Evolutionary conservation across 2,888 invertebrate species (phyloP), one percentile per base, ranked within the genome.

Genomic region (Diadegma fenestrale): DNA sequence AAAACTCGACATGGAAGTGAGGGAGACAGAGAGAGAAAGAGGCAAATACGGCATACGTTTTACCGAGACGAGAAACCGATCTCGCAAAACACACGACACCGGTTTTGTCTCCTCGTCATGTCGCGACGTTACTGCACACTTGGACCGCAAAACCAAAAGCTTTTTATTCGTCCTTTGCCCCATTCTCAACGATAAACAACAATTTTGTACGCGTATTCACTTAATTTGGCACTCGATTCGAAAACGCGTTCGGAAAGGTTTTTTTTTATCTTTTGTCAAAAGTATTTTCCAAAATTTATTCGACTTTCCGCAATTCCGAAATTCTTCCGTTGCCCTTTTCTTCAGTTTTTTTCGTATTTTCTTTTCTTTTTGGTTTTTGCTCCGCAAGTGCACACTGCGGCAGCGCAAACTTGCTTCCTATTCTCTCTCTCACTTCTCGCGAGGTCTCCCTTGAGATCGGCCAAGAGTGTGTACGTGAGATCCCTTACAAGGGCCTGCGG

Each of bases 401-500:
- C 88, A 89, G 90, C 89, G 90, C 89, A 91, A 90, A 91, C 89
- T 89, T 89, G 88, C 87, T 69, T 58, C 85, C 64, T 82, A 85
- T 88, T 37, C 37, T 37, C 37, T 37, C 37, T 37, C 37, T 37
- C 37, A 82, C 87, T 87, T 51, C 51, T 51, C 51, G 8, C 2
- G 88, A 89, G 81, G 87, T 87, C 79, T 76, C 78, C 84, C 85
- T 17, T 22, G 84, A 71, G 72, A 66, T 84, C 80, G 69, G 78
- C 82, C 77, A 84, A 73, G 85, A 86, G 88, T 89, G 88, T 89
- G 89, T 90, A 90, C 91, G 90, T 90, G 91, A 89, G 90, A 89
- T 88, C 89, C 93, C 93, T 90, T 93, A 93, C 92, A 93, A 90
- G 93, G 93, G 83, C 85, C 87, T 82, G 87, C 87, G 85, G 86